Percentiles rank a stretch among this genome's conserved stretches.
Conservation (phyloP, 2,888 invertebrate species). For the Leptarthrus brevirostris region DNA sequence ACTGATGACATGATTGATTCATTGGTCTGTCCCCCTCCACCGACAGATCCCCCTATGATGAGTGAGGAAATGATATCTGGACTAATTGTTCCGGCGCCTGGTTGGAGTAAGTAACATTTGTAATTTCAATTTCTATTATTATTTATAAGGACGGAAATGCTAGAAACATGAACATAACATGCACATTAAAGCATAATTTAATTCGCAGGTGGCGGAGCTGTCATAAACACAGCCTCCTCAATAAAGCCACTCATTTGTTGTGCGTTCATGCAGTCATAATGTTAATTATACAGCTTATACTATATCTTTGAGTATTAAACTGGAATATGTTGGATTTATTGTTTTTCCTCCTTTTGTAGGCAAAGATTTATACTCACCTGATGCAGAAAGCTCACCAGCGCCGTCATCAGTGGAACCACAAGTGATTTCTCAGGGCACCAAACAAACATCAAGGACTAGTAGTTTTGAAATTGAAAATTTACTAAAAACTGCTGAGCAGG, state of each 20-base stretch:
- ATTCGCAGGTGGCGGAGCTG: background rate
- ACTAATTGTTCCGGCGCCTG: constrained; percentile 95
- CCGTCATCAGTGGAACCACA: constrained; percentile 67
- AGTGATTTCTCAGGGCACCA: constrained; percentile 62
- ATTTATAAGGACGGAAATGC: constrained; percentile 27
- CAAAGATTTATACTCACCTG: constrained; percentile 81
- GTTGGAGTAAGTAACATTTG: constrained; percentile 81
- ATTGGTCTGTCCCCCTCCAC: constrained; percentile 95
- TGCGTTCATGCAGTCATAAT: background rate
- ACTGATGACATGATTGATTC: constrained; percentile 97
- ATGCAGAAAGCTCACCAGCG: constrained; percentile 71
- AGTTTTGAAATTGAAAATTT: constrained; percentile 96
- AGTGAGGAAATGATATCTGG: constrained; percentile 97
- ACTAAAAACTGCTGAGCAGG: constrained; percentile 76
- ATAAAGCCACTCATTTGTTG: too few relatives aligned
- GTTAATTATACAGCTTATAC: background rate
- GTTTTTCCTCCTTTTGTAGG: constrained; percentile 71
- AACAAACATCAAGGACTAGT: constrained; percentile 85
- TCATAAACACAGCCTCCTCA: background rate
- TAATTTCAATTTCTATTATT: constrained; percentile 29
- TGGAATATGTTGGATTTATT: too few relatives aligned
- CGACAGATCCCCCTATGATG: constrained; percentile 91
- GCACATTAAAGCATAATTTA: background rate
- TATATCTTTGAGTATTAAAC: too few relatives aligned
- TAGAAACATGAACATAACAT: constrained; percentile 19